Evolutionary conservation across 2,888 invertebrate species (phyloP).

Genomic region (Monochamus alternatus): DNA sequence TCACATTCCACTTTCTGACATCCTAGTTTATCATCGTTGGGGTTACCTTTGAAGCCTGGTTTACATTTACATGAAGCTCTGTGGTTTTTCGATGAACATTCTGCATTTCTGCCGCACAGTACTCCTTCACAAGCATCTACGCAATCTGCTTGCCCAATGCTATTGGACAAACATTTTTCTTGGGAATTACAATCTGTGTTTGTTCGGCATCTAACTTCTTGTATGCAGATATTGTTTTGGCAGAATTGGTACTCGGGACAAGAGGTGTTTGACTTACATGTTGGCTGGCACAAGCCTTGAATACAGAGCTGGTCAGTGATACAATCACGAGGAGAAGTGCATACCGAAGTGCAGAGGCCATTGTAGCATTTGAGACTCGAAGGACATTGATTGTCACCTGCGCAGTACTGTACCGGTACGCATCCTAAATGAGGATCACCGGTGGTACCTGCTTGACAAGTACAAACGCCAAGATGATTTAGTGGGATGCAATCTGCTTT

Average conservation of each 20-base stretch:
- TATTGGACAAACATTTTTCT: constrained; percentile 82
- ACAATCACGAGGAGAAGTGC: constrained; percentile 87
- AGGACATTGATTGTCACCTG: constrained; percentile 85
- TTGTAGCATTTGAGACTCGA: constrained; percentile 88
- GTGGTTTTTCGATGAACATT: constrained; percentile 84
- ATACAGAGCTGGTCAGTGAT: constrained; percentile 90
- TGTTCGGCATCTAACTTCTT: constrained; percentile 83
- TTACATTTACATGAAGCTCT: constrained; percentile 85
- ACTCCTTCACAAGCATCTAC: constrained; percentile 82
- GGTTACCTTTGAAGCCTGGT: constrained; percentile 83
- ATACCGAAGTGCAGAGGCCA: constrained; percentile 85
- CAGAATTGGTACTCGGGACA: constrained; percentile 92
- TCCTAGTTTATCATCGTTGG: constrained; percentile 82
- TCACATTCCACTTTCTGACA: constrained; percentile 88
- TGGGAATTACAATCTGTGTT: constrained; percentile 83
- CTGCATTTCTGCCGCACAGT: constrained; percentile 87
- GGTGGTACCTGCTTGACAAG: constrained; percentile 88
- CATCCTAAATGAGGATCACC: constrained; percentile 92
- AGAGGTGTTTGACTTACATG: constrained; percentile 84
- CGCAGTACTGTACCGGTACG: constrained; percentile 87
- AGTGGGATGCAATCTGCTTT: constrained; percentile 83
- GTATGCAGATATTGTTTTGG: constrained; percentile 87
- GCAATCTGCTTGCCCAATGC: constrained; percentile 85
- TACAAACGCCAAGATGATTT: constrained; percentile 87
- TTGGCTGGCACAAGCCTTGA: constrained; percentile 88